Evolutionary conservation across 2,888 invertebrate genomes (phyloP), one percentile per base, ranked within the genome.

Genomic region (Dyspetes luteomarginatus): DNA sequence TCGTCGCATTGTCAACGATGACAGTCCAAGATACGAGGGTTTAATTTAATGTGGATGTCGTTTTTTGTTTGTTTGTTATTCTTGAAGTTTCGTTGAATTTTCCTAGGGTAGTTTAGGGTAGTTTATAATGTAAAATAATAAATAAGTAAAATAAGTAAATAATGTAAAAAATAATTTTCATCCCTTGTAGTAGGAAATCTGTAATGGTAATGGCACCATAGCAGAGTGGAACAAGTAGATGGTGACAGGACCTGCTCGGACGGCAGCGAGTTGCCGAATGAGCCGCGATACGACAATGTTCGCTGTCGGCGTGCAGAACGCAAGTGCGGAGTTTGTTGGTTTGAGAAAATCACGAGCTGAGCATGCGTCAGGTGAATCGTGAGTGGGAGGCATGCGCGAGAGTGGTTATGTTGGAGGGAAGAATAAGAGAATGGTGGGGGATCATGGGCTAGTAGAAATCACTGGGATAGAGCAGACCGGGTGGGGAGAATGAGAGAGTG

Each of bases 341-440:
- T 15, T 3, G 41, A 52, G 78, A 67, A 65, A 87, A 84, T 85
- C 87, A 86, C 86, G 86, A 88, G 88, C 86, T 55, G n/a, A n/a
- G n/a, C n/a, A n/a, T n/a, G 58, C 56, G 77, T 83, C 85, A 86
- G 87, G 84, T 86, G 85, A 69, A 73, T 76, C 71, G 60, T 0
- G 30, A 19, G 65, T 7, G 80, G 77, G 55, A 71, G 36, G 45
- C 43, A 7, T 58, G 69, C 69, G 58, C 69, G 69, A 67, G 69
- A 28, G 19, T 22, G 28, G 26, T 26, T 19, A 41, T 0, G 43
- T 52, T 3, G 45, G 5, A 36, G 41, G 48, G 43, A 69, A 26
- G 67, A 75, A 56, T 43, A 50, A 68, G n/a, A 26, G 36, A 3
- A 28, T 30, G 68, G 64, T 62, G 73, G 68, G 71, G 22, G 79